Evolutionary conservation across 2,888 invertebrate species (phyloP).

Genomic region (Pterobdella sp.): DNA sequence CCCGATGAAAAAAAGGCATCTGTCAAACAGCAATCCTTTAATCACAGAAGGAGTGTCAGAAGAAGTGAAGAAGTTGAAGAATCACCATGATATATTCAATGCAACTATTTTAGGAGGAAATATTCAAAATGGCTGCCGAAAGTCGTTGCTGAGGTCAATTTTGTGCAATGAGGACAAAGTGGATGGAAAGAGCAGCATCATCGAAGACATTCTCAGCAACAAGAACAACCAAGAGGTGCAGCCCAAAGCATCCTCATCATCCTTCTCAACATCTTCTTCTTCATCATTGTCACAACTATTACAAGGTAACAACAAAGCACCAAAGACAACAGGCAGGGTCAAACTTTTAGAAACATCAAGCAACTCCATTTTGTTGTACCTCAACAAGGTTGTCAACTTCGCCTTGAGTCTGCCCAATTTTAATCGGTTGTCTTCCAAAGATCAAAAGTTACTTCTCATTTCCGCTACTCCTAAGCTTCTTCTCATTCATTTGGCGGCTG

Average conservation of each 20-base stretch:
- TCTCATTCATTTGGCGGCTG: constrained; percentile 20
- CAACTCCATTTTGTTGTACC: constrained; percentile 9
- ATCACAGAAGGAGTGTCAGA: too few species aligned
- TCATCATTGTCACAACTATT: not conserved
- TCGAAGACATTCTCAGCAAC: not conserved
- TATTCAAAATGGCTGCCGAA: too few species aligned
- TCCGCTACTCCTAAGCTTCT: constrained; percentile 19
- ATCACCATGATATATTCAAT: too few species aligned
- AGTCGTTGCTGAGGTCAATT: too few species aligned
- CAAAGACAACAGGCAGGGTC: not conserved
- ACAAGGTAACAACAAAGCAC: not conserved
- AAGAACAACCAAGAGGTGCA: too few species aligned
- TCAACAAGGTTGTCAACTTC: constrained; percentile 15
- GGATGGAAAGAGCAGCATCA: not conserved
- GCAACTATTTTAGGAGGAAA: too few species aligned
- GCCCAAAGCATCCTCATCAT: constrained; percentile 9
- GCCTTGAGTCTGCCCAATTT: constrained; percentile 22
- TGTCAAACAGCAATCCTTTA: too few species aligned
- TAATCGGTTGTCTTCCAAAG: constrained; percentile 4
- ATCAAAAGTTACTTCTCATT: constrained; percentile 15
- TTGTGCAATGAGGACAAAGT: too few species aligned
- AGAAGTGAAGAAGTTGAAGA: too few species aligned
- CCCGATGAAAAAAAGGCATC: too few species aligned
- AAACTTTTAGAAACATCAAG: constrained; percentile 11
- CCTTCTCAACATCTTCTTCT: not conserved